Evolutionary conservation across 2,888 invertebrate species (phyloP).

Genomic region (Sarcophaga rosellei): DNA sequence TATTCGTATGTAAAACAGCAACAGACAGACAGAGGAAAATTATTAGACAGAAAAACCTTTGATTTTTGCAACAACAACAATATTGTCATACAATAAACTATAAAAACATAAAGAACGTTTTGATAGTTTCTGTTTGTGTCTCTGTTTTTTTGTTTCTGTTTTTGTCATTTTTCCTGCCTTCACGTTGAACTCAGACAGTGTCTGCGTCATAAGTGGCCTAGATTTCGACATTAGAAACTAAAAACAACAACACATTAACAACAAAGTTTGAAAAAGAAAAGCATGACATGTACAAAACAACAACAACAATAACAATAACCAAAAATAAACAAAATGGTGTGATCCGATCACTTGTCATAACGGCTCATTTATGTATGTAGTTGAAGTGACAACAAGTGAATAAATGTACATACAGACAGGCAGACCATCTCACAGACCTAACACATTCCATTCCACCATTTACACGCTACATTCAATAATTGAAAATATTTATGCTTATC

Average conservation of each 20-base stretch:
- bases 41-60: too few species aligned
- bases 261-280: background rate
- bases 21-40: too few species aligned
- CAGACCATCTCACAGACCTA: background rate
- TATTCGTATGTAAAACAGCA: too few species aligned
- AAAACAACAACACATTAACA: slow-evolving; percentile 3
- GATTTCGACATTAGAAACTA: slow-evolving; percentile 11
- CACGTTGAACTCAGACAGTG: background rate
- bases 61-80: too few species aligned
- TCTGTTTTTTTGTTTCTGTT: background rate
- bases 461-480: too few species aligned
- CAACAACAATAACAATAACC: slow-evolving; percentile 23
- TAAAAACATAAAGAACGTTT: background rate
- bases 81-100: too few species aligned
- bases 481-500: too few species aligned
- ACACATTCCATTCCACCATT: too few species aligned
- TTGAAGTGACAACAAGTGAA: background rate
- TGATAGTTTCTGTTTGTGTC: background rate
- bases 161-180: background rate
- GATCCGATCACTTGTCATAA: slow-evolving; percentile 47
- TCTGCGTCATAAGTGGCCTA: slow-evolving; percentile 60
- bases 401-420: background rate
- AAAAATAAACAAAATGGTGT: background rate
- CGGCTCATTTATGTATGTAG: slow-evolving; percentile 13
- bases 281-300: slow-evolving; percentile 37